Base-by-base conservation (phyloP, 2,113 vertebrate genomes). In the Sebastes schlegelii region DNA sequence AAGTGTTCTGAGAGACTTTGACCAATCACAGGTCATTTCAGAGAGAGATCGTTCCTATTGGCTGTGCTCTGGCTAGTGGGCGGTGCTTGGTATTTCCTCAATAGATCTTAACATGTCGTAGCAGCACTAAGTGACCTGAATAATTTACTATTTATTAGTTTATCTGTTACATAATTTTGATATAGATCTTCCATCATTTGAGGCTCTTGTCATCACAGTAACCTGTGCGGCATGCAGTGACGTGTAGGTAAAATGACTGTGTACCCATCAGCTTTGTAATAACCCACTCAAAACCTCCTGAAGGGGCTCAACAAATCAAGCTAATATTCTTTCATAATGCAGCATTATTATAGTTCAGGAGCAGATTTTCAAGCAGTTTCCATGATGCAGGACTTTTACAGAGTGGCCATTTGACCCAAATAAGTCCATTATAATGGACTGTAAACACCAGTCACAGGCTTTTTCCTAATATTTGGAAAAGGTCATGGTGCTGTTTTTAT, bases 361-460 rank as follows among this genome's bases (percentile, higher is more conserved):
- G 49, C 48, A 17, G 40, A 46, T 66, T 83, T 43, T 69, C 42
- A 62, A 74, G 21, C 21, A n/a, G 42, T 79, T 77, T 73, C 45
- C 62, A 57, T 80, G 60, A 63, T 2, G 40, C 42, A 67, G 7
- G 6, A 16, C 34, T 46, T 62, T 80, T 57, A 76, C 14, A 26
- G 45, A 52, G 12, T 80, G 57, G 46, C 40, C 4, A 70, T 74
- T 82, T 51, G 42, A 78, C 42, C 51, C 46, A 66, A 61, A 46
- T 43, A 40, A 51, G 19, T 77, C 34, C 43, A n/a, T 65, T 40
- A 63, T 45, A 60, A 68, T 46, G 43, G 17, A 71, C 6, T 57
- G 11, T 51, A 74, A 55, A 23, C 26, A 63, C 34, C 9, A 6
- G 40, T 74, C 52, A 57, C 23, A 65, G 5, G 2, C 8, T 34